Evolutionary conservation across 1,140 invertebrate species (phyloP), one percentile per base, ranked within the genome.

Genomic region (Tachypleus tridentatus): DNA sequence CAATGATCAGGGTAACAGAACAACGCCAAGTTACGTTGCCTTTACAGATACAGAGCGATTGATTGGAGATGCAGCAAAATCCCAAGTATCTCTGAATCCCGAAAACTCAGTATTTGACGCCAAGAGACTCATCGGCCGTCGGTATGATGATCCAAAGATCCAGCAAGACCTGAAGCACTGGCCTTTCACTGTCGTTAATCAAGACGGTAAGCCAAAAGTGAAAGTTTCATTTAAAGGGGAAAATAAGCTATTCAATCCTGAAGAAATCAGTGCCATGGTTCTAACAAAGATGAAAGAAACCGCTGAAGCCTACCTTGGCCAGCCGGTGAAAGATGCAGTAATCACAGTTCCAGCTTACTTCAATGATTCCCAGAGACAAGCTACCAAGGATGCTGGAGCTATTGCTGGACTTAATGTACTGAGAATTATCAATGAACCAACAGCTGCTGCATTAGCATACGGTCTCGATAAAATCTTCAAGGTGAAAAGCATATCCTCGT

Each of bases 11-110:
- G 77, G 77, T 61, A 82, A 82, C 71, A 52, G 94, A 73, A 98
- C 95, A 53, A 98, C 95, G 64, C 95, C 95, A 61, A 93, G 89
- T 65, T 97, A 97, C 83, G 95, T 98, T 57, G 93, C 93, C 66
- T 98, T 98, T 82, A 97, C 91, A 60, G 94, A 98, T 74, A 93
- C 89, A 5, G 94, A 98, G 78, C 87, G 95, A 79, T 85, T 98
- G 70, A 95, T 98, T 76, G 94, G 94, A 65, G 94, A 97, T 83
- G 93, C 93, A 66, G 94, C 94, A 71, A 97, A 97, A 78, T 97
- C 97, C 77, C 82, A 84, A 70, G 81, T n/a, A 8, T 48, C 80
- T 51, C 75, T 80, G 72, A 83, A 83, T 67, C 79, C 82, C 3
- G 72, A 73, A 56, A 83, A 83, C 69, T 82, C 82, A 3, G 72